A percentile compares a stretch with the other conserved stretches of the same genome.
Evolutionary conservation across 1,140 invertebrate species (phyloP).

Genomic region (Lepeophtheirus salmonis): DNA sequence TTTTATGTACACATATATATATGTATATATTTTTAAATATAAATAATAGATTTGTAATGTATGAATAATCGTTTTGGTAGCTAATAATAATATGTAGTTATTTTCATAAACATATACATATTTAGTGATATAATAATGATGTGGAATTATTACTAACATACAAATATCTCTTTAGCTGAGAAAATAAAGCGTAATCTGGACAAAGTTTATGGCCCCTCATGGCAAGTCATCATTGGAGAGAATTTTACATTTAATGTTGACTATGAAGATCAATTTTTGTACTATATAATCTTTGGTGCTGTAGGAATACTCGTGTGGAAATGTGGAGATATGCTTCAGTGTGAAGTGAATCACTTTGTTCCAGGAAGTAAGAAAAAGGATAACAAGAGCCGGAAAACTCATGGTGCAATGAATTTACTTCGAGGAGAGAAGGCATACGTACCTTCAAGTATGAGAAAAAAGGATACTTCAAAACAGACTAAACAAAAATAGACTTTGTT

Average conservation of each 20-base stretch:
- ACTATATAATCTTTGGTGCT: not conserved
- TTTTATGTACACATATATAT: no score
- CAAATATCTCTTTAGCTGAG: constrained; percentile 15
- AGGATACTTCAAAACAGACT: not conserved
- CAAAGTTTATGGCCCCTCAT: constrained; percentile 7
- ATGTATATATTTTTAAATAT: no score
- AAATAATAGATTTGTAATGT: no score
- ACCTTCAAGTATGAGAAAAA: not conserved
- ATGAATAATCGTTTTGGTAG: no score
- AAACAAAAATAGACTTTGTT: constrained; percentile 1
- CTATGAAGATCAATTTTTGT: constrained; percentile 4
- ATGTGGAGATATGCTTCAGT: not conserved
- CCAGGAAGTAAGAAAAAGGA: not conserved
- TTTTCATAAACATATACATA: no score
- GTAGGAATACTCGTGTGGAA: constrained; percentile 8
- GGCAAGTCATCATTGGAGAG: constrained; percentile 7
- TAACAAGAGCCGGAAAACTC: not conserved
- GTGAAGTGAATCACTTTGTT: not conserved
- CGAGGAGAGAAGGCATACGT: not conserved
- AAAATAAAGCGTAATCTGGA: constrained; percentile 8
- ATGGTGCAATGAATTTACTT: not conserved
- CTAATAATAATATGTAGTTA: no score
- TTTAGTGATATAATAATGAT: no score
- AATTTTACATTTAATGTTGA: constrained; percentile 6
- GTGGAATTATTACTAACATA: no score